phyloP scores from a whole-genome alignment of 2,113 vertebrate genomes.

The Kryptolebias marmoratus region DNA sequence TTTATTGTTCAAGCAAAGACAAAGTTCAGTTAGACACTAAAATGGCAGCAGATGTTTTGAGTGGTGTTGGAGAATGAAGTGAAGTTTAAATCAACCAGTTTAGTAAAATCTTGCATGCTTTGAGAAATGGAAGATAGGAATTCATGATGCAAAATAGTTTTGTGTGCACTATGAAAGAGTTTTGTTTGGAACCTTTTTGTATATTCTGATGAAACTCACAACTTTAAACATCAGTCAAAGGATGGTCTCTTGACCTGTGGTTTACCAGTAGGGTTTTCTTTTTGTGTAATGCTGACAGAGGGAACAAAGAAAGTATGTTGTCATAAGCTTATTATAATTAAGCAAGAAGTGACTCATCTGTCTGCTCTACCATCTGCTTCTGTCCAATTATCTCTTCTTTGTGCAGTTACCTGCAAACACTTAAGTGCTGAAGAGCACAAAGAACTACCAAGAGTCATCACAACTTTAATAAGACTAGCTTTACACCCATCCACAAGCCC shows the following conservation, averaged over 20 bases:
- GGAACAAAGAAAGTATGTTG: slow-evolving; percentile 21
- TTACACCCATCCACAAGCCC: slow-evolving; percentile 45
- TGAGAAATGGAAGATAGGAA: too few relatives aligned
- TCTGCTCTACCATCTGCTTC: slow-evolving; percentile 67
- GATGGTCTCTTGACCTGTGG: neutral
- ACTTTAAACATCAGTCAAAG: neutral
- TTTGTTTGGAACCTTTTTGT: neutral
- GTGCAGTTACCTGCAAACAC: slow-evolving; percentile 51
- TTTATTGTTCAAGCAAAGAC: slow-evolving; percentile 34
- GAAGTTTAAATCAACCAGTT: too few relatives aligned
- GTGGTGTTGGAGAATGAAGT: neutral
- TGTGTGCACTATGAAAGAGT: neutral
- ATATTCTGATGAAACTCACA: neutral
- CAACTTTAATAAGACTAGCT: slow-evolving; percentile 55
- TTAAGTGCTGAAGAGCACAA: slow-evolving; percentile 57
- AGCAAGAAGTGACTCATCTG: slow-evolving; percentile 57
- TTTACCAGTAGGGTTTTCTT: slow-evolving; percentile 6
- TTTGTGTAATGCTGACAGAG: slow-evolving; percentile 54
- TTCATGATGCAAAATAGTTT: neutral
- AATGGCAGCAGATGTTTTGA: neutral
- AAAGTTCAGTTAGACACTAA: slow-evolving; percentile 13
- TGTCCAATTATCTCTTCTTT: slow-evolving; percentile 66
- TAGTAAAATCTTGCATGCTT: too few relatives aligned
- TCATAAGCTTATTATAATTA: slow-evolving; percentile 58
- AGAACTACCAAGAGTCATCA: slow-evolving; percentile 61